These are phyloP conservation scores for Drosophila eugracilis DNA, from an alignment of 1,140 invertebrate genomes.

Conservation along the genomic window DNA sequence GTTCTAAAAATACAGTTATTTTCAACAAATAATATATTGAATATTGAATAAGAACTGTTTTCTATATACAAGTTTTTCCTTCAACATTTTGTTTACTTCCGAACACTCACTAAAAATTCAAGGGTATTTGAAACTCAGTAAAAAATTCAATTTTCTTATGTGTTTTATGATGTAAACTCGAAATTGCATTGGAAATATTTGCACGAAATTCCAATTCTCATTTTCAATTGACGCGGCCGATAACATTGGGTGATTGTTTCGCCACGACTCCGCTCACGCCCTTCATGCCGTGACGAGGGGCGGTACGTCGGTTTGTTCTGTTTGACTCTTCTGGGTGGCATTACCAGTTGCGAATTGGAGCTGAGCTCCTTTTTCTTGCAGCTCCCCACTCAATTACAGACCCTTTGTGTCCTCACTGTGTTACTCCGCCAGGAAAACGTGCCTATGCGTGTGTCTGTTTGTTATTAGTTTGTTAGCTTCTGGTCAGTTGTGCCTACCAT, in stretches of 20 bases:
- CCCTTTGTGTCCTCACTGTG: slow-evolving; percentile 57
- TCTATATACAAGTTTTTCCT: too few species aligned
- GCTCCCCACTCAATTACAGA: slow-evolving; percentile 74
- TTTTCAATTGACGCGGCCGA: slow-evolving; percentile 69
- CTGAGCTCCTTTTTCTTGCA: slow-evolving; percentile 45
- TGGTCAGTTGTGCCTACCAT: slow-evolving; percentile 41
- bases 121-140: not conserved
- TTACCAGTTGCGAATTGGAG: slow-evolving; percentile 46
- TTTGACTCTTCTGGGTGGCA: not conserved
- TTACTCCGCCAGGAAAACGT: slow-evolving; percentile 39
- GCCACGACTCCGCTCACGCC: slow-evolving; percentile 24
- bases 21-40: too few species aligned
- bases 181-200: slow-evolving; percentile 80
- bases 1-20: too few species aligned
- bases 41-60: too few species aligned
- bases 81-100: too few species aligned
- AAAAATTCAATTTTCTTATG: not conserved
- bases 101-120: not conserved
- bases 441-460: slow-evolving; percentile 15
- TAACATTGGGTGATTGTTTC: slow-evolving; percentile 56
- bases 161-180: slow-evolving; percentile 60
- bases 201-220: slow-evolving; percentile 74
- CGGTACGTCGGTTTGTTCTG: not conserved
- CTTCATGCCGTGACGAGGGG: not conserved
- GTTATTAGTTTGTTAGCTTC: slow-evolving; percentile 49